These are phyloP conservation scores for Anableps anableps DNA, from an alignment of 2,797 vertebrate genomes.

Conservation along the genomic window DNA sequence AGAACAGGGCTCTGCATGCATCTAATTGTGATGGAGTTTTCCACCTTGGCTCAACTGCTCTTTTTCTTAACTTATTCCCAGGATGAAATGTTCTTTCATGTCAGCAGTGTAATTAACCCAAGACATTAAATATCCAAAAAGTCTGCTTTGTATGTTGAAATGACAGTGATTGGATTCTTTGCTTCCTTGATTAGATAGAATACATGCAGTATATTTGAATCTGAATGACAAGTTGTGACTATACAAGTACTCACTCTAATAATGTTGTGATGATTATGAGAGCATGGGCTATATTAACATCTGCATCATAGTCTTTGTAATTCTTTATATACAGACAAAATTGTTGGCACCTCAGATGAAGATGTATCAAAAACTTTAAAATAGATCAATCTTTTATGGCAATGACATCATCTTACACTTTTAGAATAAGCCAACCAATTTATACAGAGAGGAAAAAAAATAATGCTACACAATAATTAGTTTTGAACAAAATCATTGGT, in stretches of 20 bases:
- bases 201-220: slow-evolving; percentile 23
- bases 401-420: background rate
- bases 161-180: slow-evolving; percentile 21
- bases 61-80: slow-evolving; percentile 47
- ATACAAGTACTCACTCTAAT: slow-evolving; percentile 4
- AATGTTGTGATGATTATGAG: slow-evolving; percentile 24
- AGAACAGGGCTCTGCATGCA: slow-evolving; percentile 73
- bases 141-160: slow-evolving; percentile 30
- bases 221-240: slow-evolving; percentile 28
- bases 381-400: background rate
- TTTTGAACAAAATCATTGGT: background rate
- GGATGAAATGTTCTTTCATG: slow-evolving; percentile 59
- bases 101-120: slow-evolving; percentile 57
- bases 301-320: slow-evolving; percentile 25
- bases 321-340: slow-evolving; percentile 30
- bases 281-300: slow-evolving; percentile 22
- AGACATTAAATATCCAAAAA: slow-evolving; percentile 47
- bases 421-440: background rate
- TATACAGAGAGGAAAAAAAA: background rate
- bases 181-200: background rate
- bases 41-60: slow-evolving; percentile 42
- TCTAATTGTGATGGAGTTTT: slow-evolving; percentile 75
- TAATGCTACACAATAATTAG: background rate
- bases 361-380: background rate
- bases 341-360: slow-evolving; percentile 8